A percentile compares a stretch with the other conserved stretches of the same genome.
phyloP scores from a whole-genome alignment of 2,113 vertebrate species.

The Solenodon paradoxus region DNA sequence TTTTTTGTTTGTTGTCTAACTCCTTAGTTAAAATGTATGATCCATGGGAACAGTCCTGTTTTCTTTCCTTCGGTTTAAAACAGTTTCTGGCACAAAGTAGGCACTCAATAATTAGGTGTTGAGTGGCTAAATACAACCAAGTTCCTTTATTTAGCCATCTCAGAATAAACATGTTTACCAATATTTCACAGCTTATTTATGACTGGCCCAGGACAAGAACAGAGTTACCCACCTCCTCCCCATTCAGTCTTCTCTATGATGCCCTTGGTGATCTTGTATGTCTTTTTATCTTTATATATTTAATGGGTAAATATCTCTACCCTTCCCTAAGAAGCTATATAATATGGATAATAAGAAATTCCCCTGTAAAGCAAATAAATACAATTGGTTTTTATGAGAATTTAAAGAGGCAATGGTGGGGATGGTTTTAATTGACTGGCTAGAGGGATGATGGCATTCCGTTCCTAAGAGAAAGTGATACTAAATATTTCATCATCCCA shows the following conservation, averaged over 20 bases:
- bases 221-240: background rate
- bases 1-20: background rate
- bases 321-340: background rate
- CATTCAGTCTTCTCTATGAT: background rate
- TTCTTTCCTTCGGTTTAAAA: background rate
- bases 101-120: background rate
- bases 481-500: background rate
- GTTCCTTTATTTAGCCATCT: background rate
- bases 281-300: background rate
- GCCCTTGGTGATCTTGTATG: rapidly evolving
- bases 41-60: background rate
- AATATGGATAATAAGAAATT: background rate
- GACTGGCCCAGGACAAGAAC: background rate
- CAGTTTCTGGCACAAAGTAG: background rate
- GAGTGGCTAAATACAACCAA: background rate
- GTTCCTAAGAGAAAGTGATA: background rate
- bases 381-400: background rate
- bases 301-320: background rate
- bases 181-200: background rate
- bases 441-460: background rate
- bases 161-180: background rate
- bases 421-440: background rate
- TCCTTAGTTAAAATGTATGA: background rate
- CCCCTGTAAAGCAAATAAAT: background rate
- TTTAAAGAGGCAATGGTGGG: background rate